phyloP scores from a whole-genome alignment of 2,797 vertebrate species.

The Crenuchus spilurus region DNA sequence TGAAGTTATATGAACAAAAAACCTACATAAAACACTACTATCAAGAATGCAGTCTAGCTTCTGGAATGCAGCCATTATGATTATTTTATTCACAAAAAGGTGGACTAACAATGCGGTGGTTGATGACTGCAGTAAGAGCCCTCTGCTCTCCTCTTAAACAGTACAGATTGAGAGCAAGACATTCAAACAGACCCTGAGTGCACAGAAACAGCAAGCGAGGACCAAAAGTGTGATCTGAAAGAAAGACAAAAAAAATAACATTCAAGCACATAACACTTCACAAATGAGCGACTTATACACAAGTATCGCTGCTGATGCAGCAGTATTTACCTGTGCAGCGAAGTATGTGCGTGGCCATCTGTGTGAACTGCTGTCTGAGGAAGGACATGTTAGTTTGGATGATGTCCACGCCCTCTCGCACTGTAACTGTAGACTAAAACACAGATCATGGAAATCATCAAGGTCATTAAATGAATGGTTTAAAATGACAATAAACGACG shows the following conservation, averaged over 20 bases:
- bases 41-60: too few relatives aligned
- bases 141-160: constrained; percentile 88
- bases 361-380: constrained; percentile 88
- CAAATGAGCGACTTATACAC: neutral
- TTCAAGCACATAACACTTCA: neutral
- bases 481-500: neutral
- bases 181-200: constrained; percentile 91
- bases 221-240: constrained; percentile 87
- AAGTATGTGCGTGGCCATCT: constrained; percentile 88
- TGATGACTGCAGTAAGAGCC: constrained; percentile 90
- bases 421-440: constrained; percentile 84
- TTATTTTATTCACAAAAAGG: too few relatives aligned
- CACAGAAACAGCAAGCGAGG: constrained; percentile 86
- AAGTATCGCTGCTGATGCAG: neutral
- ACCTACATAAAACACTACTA: too few relatives aligned
- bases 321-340: constrained; percentile 80
- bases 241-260: neutral
- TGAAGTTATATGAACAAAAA: too few relatives aligned
- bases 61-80: too few relatives aligned
- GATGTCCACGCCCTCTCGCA: constrained; percentile 86
- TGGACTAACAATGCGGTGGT: constrained; percentile 88
- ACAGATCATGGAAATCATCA: constrained; percentile 8
- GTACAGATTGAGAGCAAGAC: constrained; percentile 90
- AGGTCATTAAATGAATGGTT: neutral
- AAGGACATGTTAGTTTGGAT: constrained; percentile 90